Evolutionary conservation across 2,888 invertebrate genomes (phyloP).

Genomic region (Rhopalosiphum nymphaeae): DNA sequence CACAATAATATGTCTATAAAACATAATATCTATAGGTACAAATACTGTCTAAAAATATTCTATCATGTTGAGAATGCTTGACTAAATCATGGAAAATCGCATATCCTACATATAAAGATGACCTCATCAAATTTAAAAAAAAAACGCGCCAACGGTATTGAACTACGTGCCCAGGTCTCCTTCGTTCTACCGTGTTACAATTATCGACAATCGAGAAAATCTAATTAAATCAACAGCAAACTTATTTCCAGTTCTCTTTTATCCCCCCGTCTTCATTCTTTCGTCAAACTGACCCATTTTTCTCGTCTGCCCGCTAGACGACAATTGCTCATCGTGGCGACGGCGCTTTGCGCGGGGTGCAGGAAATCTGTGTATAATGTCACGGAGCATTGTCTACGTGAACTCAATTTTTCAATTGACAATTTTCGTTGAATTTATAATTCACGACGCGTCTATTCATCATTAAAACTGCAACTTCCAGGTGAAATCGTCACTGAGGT

Average conservation of each 20-base stretch:
- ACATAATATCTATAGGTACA: neutral
- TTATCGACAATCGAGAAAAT: slow-evolving; percentile 33
- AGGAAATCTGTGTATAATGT: neutral
- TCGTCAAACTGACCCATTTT: slow-evolving; percentile 28
- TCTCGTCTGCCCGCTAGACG: neutral
- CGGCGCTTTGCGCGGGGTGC: neutral
- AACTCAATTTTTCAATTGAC: slow-evolving; percentile 41
- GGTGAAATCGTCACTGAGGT: slow-evolving; percentile 1
- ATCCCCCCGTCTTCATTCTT: neutral
- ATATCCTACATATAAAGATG: slow-evolving; percentile 18
- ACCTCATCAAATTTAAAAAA: slow-evolving; percentile 47
- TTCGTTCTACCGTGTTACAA: slow-evolving; percentile 35
- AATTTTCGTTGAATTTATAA: slow-evolving; percentile 38
- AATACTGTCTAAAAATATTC: neutral
- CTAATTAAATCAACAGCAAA: slow-evolving; percentile 59
- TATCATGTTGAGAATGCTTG: neutral
- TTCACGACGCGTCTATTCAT: slow-evolving; percentile 8
- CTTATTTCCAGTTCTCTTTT: slow-evolving; percentile 32
- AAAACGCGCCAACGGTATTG: slow-evolving; percentile 48
- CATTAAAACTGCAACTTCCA: neutral
- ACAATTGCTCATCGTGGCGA: slow-evolving; percentile 20
- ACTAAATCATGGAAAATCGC: slow-evolving; percentile 24
- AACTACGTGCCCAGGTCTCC: slow-evolving; percentile 31
- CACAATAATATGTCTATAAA: neutral
- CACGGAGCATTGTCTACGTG: slow-evolving; percentile 27